phyloP scores from a whole-genome alignment of 2,797 vertebrate species.

The Chlorospingus flavigularis region DNA sequence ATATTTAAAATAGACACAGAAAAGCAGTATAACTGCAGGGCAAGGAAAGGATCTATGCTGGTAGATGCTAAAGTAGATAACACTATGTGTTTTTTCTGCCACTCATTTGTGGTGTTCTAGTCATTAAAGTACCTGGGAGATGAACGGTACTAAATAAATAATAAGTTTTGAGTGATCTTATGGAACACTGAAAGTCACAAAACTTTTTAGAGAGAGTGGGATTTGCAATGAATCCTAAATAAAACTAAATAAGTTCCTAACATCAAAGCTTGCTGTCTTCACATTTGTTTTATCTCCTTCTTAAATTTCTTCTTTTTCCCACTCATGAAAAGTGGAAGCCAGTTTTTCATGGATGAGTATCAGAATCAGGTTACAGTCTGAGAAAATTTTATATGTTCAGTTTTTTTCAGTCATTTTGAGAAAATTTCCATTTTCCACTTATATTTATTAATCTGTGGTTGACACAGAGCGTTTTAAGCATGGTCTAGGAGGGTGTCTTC shows the following conservation, averaged over 20 bases:
- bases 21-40: neutral
- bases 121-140: neutral
- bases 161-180: neutral
- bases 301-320: neutral
- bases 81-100: neutral
- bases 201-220: neutral
- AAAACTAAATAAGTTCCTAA: neutral
- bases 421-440: neutral
- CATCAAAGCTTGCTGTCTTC: conserved; percentile 9
- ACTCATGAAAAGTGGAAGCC: neutral
- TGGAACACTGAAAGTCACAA: neutral
- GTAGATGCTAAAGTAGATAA: neutral
- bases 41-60: neutral
- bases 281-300: neutral
- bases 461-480: neutral
- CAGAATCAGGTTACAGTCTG: neutral
- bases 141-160: conserved; percentile 21
- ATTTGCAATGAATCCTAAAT: neutral
- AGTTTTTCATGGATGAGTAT: neutral
- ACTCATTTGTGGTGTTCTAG: neutral
- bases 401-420: neutral
- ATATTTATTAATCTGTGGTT: neutral
- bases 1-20: neutral
- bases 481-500: neutral
- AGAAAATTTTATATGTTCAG: neutral